Percentiles rank a stretch among this genome's conserved stretches.
Conservation (phyloP, 2,113 vertebrate genomes). For the Scopus umbretta region DNA sequence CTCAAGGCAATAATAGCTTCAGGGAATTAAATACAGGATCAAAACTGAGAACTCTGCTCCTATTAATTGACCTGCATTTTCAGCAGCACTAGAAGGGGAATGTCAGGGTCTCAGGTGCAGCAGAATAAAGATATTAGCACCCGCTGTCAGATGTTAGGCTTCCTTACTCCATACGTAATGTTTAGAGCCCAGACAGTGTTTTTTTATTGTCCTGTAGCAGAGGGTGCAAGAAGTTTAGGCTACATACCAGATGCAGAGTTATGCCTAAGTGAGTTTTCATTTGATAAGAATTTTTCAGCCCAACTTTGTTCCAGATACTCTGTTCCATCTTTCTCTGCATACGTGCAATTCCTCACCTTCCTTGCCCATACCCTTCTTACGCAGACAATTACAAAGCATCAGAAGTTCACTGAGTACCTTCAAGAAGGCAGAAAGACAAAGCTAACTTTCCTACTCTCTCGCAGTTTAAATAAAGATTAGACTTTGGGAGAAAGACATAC, state of each 20-base stretch:
- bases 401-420: background rate
- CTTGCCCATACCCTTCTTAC: background rate
- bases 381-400: background rate
- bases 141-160: background rate
- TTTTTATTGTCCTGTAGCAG: background rate
- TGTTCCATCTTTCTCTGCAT: background rate
- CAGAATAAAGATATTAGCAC: background rate
- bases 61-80: conserved; percentile 23
- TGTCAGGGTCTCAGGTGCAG: background rate
- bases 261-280: background rate
- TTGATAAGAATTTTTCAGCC: background rate
- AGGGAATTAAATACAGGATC: background rate
- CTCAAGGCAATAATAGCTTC: background rate
- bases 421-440: background rate
- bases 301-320: background rate
- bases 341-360: background rate
- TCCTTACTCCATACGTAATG: background rate
- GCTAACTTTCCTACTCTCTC: background rate
- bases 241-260: background rate
- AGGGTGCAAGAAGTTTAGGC: background rate
- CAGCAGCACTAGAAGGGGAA: background rate
- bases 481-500: background rate
- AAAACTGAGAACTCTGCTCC: background rate
- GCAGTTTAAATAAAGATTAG: background rate
- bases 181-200: background rate